A percentile compares a stretch with the other conserved stretches of the same genome.
Evolutionary conservation across 2,113 vertebrate species (phyloP).

Genomic region (Vulpes lagopus): DNA sequence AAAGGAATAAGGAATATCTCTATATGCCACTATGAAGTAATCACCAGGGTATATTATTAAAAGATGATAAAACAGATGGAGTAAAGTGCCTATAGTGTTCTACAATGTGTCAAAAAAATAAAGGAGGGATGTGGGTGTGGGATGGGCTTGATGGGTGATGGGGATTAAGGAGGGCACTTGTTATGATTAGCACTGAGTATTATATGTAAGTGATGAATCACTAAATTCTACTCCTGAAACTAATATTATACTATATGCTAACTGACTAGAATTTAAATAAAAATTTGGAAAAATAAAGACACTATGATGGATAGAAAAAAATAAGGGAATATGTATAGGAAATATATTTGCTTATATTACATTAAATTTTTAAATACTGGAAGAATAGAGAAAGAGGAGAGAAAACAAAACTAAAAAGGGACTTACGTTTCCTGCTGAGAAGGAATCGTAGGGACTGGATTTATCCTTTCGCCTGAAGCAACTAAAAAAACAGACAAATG

Average conservation of each 20-base stretch:
- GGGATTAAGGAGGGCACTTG: not conserved
- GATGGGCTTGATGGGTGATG: not conserved
- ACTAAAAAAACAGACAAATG: not conserved
- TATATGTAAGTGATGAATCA: not conserved
- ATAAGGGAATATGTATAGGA: not conserved
- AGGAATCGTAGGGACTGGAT: not conserved
- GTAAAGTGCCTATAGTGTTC: not conserved
- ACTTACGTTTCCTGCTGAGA: not conserved
- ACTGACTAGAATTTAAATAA: not conserved
- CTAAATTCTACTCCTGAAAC: not conserved
- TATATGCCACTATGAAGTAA: not conserved
- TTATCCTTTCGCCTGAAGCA: not conserved
- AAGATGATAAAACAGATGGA: not conserved
- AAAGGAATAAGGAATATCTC: not conserved
- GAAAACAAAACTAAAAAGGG: not conserved
- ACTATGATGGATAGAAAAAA: not conserved
- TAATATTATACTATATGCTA: not conserved
- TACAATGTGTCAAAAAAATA: not conserved
- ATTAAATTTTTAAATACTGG: not conserved
- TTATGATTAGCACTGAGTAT: not conserved
- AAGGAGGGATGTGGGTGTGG: not conserved
- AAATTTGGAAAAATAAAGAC: not conserved
- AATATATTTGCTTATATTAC: not conserved
- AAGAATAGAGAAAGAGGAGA: not conserved
- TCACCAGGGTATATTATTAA: not conserved